A percentile compares a stretch with the other conserved stretches of the same genome.
Conservation (phyloP, 2,113 vertebrate species). For the Sphaerodactylus townsendi region DNA sequence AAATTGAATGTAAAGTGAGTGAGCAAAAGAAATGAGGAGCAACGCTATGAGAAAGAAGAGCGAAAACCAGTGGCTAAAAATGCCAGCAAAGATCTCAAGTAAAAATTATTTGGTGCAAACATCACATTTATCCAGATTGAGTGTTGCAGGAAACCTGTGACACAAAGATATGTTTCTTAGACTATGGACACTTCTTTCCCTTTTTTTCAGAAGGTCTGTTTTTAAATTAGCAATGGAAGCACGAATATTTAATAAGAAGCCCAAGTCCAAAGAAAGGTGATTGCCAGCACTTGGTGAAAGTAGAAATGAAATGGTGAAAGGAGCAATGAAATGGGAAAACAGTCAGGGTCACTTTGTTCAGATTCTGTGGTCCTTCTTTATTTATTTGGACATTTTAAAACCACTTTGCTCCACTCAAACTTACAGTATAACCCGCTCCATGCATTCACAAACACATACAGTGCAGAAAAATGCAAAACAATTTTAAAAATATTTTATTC, state of each 20-base stretch:
- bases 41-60: conserved; percentile 25
- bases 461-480: too few relatives aligned
- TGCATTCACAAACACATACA: too few relatives aligned
- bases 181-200: not conserved
- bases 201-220: not conserved
- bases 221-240: not conserved
- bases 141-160: not conserved
- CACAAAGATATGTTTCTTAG: not conserved
- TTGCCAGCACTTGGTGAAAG: conserved; percentile 10
- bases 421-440: too few relatives aligned
- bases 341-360: not conserved
- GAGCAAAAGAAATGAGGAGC: conserved; percentile 1
- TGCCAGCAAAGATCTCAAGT: conserved; percentile 33
- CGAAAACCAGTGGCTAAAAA: conserved; percentile 48
- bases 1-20: conserved; percentile 1
- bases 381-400: not conserved
- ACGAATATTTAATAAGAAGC: conserved; percentile 23
- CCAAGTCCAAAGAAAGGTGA: conserved; percentile 52
- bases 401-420: not conserved
- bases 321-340: conserved; percentile 28
- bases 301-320: conserved; percentile 29
- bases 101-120: conserved; percentile 19
- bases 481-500: too few relatives aligned
- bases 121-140: not conserved
- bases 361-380: not conserved